Conservation (phyloP, 2,113 vertebrate species). For the Mionectes macconnelli region DNA sequence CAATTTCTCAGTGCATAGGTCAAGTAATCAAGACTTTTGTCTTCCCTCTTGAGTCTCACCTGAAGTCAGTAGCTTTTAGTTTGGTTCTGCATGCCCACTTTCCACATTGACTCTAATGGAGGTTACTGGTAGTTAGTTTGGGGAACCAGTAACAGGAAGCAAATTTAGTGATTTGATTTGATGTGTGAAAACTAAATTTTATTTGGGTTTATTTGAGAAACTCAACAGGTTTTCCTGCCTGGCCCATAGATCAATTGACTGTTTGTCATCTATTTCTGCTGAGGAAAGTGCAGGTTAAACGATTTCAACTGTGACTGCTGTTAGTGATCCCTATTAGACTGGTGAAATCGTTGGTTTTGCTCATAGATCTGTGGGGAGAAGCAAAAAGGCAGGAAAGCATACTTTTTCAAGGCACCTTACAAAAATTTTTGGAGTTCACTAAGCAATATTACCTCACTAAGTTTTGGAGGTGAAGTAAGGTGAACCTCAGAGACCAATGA, state of each 20-base stretch:
- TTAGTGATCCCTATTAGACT: not conserved
- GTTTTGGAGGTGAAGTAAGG: slow-evolving; percentile 41
- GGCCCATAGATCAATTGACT: not conserved
- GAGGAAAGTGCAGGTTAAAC: not conserved
- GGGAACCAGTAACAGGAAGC: not conserved
- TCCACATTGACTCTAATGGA: not conserved
- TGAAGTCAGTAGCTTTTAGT: not conserved
- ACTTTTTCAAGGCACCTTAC: not conserved
- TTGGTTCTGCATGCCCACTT: not conserved
- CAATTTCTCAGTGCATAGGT: not conserved
- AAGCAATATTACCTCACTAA: not conserved
- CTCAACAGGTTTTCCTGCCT: not conserved
- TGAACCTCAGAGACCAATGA: slow-evolving; percentile 39
- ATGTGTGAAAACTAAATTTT: not conserved
- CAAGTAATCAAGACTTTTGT: not conserved
- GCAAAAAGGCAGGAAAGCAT: not conserved
- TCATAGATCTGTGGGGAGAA: not conserved
- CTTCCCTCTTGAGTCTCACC: not conserved
- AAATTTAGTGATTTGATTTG: not conserved
- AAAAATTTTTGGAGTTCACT: not conserved
- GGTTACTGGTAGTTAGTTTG: not conserved
- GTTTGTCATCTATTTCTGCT: not conserved
- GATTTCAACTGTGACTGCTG: not conserved
- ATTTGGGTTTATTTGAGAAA: not conserved
- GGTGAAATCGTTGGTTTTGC: not conserved